Base-by-base conservation (phyloP, 2,113 vertebrate genomes). In the Prochilodus magdalenae region DNA sequence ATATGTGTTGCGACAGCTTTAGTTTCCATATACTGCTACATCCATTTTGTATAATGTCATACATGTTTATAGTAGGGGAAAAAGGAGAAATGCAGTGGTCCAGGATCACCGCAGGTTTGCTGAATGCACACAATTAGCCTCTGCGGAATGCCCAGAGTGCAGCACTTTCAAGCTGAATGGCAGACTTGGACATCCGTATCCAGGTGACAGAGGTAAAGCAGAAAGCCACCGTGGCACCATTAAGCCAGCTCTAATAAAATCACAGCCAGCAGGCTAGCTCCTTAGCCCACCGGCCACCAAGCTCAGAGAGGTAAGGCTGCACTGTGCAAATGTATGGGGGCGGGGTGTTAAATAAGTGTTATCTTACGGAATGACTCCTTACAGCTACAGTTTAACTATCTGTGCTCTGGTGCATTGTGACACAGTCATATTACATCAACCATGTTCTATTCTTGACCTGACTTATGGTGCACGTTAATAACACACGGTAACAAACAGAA, bases 191-290 rank as follows among this genome's bases (percentile, higher is more conserved):
- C 77, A 66, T 82, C 75, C 47, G 29, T 80, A 67, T 77, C 76
- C 79, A 86, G 82, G 85, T 84, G 82, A 79, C 73, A 78, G 49
- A 86, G 57, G 75, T 79, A 81, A 77, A 78, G 78, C 80, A 87
- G 83, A 88, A 79, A 92, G 85, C 87, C 88, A 90, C 87, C 89
- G 88, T 91, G 92, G 89, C 92, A 94, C 93, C 91, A 93, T 92
- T 92, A 94, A 91, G 93, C 91, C 93, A 94, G 89, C 89, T 93
- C 90, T 89, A 89, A 92, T 93, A 91, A 93, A 88, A 90, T 94
- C 92, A 94, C 84, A 86, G 88, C 77, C 85, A 90, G 86, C 73
- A 87, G 66, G 72, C 77, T 82, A 90, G 73, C 86, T 83, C 82
- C 69, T 84, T 5, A 77, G 62, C 77, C 63, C n/a, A 55, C 49